Evolutionary conservation across 2,888 invertebrate species (phyloP), one percentile per base, ranked within the genome.

Genomic region (Meganola albula): DNA sequence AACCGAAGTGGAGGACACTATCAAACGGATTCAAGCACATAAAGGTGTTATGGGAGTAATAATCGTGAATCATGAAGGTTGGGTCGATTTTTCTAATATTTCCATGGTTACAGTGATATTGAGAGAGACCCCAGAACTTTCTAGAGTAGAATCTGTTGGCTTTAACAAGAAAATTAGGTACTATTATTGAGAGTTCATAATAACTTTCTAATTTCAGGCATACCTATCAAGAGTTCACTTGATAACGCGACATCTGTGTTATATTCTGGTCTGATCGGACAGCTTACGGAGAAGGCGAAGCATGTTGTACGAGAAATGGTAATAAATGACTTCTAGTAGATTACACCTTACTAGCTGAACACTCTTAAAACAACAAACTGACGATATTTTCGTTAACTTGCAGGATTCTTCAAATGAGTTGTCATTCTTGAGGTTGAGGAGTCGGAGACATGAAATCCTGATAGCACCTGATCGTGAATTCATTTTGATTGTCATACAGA

Each of bases 41-140:
- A 98, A 98, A 85, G 99, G 99, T 52, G 99, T 99, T 37, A 92
- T 95, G 65, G 99, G 99, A 45, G 94, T 97, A 30, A 95, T 99
- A 71, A 95, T 99, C 37, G 96, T 98, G 37, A 99, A 99, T 83
- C 91, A 93, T 41, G 98, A 99, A 92, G 99, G 98, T 98, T 87
- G 76, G 79, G 62, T 82, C 83, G 66, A 84, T 80, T 65, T 50
- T 53, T 24, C 10, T 14, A 11, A 4, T 37, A 53, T 54, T 60
- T 30, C 60, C 59, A 59, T 71, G 53, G 67, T 43, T 57, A 52
- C 48, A n/a, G 3, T n/a, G n/a, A n/a, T n/a, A n/a, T n/a, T n/a
- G n/a, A n/a, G n/a, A n/a, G n/a, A n/a, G n/a, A 30, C 20, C 23
- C 12, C 20, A n/a, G 24, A 35, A 33, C 2, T 3, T 30, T 41